phyloP scores from a whole-genome alignment of 1,140 invertebrate species.

The Apis dorsata region DNA sequence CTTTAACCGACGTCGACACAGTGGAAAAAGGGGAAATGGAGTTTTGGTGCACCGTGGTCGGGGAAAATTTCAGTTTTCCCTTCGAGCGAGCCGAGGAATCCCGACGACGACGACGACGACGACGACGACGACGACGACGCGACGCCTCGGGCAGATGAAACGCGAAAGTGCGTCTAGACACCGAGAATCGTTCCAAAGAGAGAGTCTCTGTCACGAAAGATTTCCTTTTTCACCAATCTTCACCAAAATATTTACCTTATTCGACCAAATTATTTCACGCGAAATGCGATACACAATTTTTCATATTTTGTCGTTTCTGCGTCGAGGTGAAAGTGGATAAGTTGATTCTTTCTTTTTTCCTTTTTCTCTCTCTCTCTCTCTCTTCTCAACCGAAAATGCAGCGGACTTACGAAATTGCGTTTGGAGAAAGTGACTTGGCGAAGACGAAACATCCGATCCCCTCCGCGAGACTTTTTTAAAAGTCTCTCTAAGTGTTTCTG shows the following conservation, averaged over 20 bases:
- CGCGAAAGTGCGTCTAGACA: conserved; percentile 54
- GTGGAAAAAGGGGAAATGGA: conserved; percentile 41
- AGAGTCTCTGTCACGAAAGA: not conserved
- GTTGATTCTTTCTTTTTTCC: too few species aligned
- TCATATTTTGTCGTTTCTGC: too few species aligned
- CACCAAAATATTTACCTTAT: not conserved
- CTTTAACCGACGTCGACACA: not conserved
- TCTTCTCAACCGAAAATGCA: not conserved
- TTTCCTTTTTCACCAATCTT: not conserved
- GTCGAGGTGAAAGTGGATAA: too few species aligned
- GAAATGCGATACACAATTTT: not conserved
- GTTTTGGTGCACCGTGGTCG: conserved; percentile 33
- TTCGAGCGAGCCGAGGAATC: conserved; percentile 36
- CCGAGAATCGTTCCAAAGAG: conserved; percentile 36
- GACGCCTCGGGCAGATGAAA: conserved; percentile 40
- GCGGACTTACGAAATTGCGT: not conserved
- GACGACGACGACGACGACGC: conserved; percentile 16
- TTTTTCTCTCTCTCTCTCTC: too few species aligned
- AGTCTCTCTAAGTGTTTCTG: too few species aligned
- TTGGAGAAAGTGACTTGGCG: conserved; percentile 10
- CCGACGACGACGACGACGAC: conserved; percentile 15
- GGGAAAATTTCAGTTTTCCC: conserved; percentile 47
- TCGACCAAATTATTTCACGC: not conserved
- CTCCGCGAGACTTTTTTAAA: not conserved
- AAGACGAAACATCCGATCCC: not conserved